Evolutionary conservation across 2,888 invertebrate species (phyloP), one percentile per base, ranked within the genome.

Genomic region (Netelia virgata): DNA sequence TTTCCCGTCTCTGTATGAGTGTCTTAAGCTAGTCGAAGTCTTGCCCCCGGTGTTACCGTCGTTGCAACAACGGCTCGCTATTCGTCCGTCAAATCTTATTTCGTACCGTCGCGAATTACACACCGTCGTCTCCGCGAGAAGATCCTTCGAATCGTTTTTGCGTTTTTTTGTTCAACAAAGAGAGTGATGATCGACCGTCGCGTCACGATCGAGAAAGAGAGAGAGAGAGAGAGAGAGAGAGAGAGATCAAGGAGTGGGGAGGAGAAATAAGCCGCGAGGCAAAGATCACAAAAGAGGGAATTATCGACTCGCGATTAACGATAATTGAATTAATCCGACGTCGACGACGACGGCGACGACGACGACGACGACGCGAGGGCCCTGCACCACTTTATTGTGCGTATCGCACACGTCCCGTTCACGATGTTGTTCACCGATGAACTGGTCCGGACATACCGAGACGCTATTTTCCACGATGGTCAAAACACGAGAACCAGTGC

Each of bases 381-480:
- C 73, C 68, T 85, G 63, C 84, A 84, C 86, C 85, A 83, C 86
- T 72, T 81, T 83, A 85, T 84, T 89, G 85, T 86, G 85, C 85
- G 85, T 89, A 86, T 86, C 88, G 87, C 87, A 86, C 88, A 87
- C 88, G 88, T 88, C 84, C 87, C 90, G 85, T 82, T 82, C 79
- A 61, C 85, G 88, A 83, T 87, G 89, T 88, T 87, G 79, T 79
- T 82, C 85, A 86, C 84, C 87, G 87, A 86, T 86, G 87, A 90
- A 91, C 91, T 91, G 90, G 87, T 86, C 82, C 89, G 86, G 84
- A 77, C 86, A 87, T 88, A 57, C 70, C 79, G 74, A 59, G 77
- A 63, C 82, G 66, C 75, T 84, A 86, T 87, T 89, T 90, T 87
- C 86, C 89, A 84, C 88, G 47, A 14, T 47, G 47, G 16, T 87